Evolutionary conservation across 2,113 vertebrate species (phyloP).

Genomic region (Lota lota): DNA sequence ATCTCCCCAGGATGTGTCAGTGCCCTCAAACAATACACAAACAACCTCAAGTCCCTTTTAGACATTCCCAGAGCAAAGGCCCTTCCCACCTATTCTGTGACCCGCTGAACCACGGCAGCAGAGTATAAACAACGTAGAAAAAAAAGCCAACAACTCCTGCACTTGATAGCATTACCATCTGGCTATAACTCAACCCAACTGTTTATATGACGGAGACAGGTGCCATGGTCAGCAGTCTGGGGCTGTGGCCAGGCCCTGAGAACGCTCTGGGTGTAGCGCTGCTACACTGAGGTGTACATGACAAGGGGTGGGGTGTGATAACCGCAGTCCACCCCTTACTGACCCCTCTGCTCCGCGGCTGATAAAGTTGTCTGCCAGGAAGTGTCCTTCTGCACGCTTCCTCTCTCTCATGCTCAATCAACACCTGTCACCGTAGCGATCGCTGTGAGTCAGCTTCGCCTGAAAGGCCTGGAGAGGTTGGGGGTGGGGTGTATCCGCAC

Average conservation of each 20-base stretch:
- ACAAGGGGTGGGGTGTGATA: slow-evolving; percentile 52
- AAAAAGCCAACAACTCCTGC: slow-evolving; percentile 52
- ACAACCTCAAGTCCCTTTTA: slow-evolving; percentile 42
- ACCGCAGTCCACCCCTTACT: slow-evolving; percentile 51
- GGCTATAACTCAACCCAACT: slow-evolving; percentile 62
- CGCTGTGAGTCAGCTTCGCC: slow-evolving; percentile 14
- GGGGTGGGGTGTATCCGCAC: slow-evolving; percentile 24
- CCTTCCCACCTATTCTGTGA: slow-evolving; percentile 47
- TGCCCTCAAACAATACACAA: slow-evolving; percentile 61
- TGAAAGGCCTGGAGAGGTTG: not conserved
- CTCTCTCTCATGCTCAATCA: slow-evolving; percentile 85
- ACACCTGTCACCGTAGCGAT: slow-evolving; percentile 85
- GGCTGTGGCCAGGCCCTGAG: slow-evolving; percentile 34
- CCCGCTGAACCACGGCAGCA: slow-evolving; percentile 36
- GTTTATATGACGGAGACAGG: slow-evolving; percentile 71
- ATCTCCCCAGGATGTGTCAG: slow-evolving; percentile 56
- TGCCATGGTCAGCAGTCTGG: slow-evolving; percentile 60
- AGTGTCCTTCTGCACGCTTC: slow-evolving; percentile 76
- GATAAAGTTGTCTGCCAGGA: slow-evolving; percentile 78
- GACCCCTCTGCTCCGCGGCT: slow-evolving; percentile 59
- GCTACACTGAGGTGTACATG: slow-evolving; percentile 29
- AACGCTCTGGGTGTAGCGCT: not conserved
- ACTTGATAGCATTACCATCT: slow-evolving; percentile 38
- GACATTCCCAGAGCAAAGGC: slow-evolving; percentile 32
- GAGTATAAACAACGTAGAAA: slow-evolving; percentile 62